Percentiles rank a stretch among this genome's conserved stretches.
Evolutionary conservation across 2,113 vertebrate genomes (phyloP).

Genomic region (Mormyrus iriodes): DNA sequence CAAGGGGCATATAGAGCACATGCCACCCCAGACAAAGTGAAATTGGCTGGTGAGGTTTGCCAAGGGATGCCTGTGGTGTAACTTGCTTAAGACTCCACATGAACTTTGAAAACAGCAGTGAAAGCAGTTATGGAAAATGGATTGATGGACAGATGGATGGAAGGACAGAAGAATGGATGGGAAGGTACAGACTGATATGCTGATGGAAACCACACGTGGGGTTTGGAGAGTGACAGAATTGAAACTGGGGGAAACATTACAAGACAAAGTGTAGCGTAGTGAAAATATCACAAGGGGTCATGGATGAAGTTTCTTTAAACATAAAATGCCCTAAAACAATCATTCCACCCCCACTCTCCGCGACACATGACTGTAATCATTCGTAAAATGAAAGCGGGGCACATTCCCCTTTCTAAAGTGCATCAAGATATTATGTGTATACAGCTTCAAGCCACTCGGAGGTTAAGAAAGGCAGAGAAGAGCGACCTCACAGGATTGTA

Average conservation of each 20-base stretch:
- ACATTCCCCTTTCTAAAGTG: background rate
- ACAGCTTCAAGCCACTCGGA: background rate
- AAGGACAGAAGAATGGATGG: background rate
- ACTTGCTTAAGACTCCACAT: too few relatives aligned
- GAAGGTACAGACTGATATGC: background rate
- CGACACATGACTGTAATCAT: background rate
- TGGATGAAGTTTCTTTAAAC: background rate
- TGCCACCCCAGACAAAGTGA: too few relatives aligned
- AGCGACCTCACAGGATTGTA: background rate
- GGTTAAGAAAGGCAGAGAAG: background rate
- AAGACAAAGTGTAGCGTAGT: background rate
- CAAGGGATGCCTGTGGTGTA: too few relatives aligned
- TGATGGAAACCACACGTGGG: background rate
- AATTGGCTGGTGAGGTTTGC: too few relatives aligned
- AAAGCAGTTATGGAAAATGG: too few relatives aligned
- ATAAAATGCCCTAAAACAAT: background rate
- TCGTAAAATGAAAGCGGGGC: background rate
- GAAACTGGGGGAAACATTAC: background rate
- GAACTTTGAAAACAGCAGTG: too few relatives aligned
- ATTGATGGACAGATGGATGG: background rate
- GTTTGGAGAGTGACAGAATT: background rate
- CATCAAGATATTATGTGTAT: background rate
- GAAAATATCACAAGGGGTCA: background rate
- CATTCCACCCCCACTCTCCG: background rate
- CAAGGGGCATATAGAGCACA: too few relatives aligned